Conservation (phyloP, 2,888 invertebrate genomes). For the Theristus sp. region DNA sequence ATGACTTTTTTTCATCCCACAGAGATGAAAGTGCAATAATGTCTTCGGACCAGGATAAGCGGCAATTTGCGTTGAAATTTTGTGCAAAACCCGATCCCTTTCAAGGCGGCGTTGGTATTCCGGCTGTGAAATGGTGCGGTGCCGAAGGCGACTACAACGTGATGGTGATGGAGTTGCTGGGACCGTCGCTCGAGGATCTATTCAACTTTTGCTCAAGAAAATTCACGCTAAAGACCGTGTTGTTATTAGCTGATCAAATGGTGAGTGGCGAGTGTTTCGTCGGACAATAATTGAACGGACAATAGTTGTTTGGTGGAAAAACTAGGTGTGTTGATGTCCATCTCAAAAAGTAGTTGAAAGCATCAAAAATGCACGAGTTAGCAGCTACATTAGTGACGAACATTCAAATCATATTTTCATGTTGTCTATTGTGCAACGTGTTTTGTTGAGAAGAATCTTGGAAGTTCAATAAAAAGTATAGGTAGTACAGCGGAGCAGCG, state of each 20-base stretch:
- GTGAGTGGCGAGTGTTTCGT: constrained; percentile 18
- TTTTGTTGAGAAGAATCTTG: no score
- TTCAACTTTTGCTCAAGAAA: constrained; percentile 42
- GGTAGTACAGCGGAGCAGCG: no score
- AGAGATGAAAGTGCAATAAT: no score
- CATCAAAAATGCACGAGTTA: no score
- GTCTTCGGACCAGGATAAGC: background rate
- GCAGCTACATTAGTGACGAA: no score
- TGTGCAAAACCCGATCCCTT: no score
- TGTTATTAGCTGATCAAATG: constrained; percentile 40
- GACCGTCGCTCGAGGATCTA: constrained; percentile 41
- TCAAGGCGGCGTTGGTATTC: constrained; percentile 33
- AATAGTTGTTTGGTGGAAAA: background rate
- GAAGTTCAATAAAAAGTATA: no score
- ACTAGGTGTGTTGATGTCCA: background rate
- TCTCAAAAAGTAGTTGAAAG: no score
- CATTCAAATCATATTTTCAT: no score
- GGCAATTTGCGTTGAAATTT: background rate
- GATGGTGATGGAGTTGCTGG: constrained; percentile 42
- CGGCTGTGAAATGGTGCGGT: constrained; percentile 39
- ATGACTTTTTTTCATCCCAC: no score
- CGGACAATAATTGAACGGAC: background rate
- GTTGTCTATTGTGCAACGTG: no score
- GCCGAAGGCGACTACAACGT: constrained; percentile 42
- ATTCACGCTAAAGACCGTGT: constrained; percentile 41